A percentile compares a stretch with the other conserved stretches of the same genome.
Conservation (phyloP, 2,888 invertebrate genomes). For the Syrista parreyssii region DNA sequence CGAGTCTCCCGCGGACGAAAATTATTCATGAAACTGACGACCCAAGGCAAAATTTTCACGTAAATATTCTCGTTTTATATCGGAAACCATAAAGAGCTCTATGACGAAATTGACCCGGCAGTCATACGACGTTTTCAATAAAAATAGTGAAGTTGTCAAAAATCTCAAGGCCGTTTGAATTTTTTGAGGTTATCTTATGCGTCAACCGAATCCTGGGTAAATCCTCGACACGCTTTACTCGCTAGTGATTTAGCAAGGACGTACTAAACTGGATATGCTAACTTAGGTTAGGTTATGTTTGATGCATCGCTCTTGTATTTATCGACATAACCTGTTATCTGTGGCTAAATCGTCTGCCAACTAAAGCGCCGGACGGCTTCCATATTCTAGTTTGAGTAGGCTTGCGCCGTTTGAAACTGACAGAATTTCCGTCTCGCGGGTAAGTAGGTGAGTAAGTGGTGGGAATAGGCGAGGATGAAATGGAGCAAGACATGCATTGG, state of each 20-base stretch:
- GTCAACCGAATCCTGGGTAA: not conserved
- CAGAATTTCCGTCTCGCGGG: conserved; percentile 58
- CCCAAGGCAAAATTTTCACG: conserved; percentile 58
- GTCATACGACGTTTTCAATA: not conserved
- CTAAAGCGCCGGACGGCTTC: too few species aligned
- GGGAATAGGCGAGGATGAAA: conserved; percentile 61
- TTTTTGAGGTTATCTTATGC: not conserved
- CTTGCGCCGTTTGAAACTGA: conserved; percentile 27
- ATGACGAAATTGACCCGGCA: not conserved
- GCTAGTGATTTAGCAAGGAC: not conserved
- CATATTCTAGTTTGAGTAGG: not conserved
- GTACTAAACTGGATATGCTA: not conserved
- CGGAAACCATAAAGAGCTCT: not conserved
- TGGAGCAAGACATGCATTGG: conserved; percentile 65
- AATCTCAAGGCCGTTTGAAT: not conserved
- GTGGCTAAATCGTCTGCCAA: not conserved
- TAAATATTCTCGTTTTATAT: conserved; percentile 60
- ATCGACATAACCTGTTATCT: not conserved
- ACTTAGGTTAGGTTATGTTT: not conserved
- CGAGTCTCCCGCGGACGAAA: conserved; percentile 63
- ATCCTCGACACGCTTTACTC: not conserved
- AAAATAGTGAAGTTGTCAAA: not conserved
- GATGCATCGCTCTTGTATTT: too few species aligned
- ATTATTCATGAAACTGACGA: conserved; percentile 62
- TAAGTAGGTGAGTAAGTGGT: conserved; percentile 64